These are phyloP conservation scores for Cheilosia pagana DNA, from an alignment of 2,888 invertebrate species.

Conservation along the genomic window DNA sequence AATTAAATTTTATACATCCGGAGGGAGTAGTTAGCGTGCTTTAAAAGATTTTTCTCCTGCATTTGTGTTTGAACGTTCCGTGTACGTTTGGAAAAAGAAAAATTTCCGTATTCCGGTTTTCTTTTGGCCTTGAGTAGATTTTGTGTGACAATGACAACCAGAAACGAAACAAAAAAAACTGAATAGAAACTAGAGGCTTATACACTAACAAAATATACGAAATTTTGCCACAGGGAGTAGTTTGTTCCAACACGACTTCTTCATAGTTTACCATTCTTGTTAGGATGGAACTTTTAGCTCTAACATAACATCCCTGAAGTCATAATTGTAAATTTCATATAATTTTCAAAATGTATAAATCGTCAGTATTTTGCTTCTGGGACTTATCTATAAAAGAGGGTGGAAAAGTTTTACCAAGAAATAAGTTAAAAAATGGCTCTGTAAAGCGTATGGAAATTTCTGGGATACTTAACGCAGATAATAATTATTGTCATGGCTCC, in stretches of 20 bases:
- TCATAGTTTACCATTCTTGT: conserved; percentile 45
- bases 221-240: conserved; percentile 59
- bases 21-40: conserved; percentile 55
- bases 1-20: conserved; percentile 68
- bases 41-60: conserved; percentile 53
- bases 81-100: conserved; percentile 30
- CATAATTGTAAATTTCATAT: conserved; percentile 41
- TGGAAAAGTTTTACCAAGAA: conserved; percentile 3
- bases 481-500: conserved; percentile 9
- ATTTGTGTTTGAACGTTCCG: conserved; percentile 44
- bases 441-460: neutral
- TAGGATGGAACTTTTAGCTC: conserved; percentile 29
- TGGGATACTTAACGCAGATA: neutral
- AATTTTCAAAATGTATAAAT: conserved; percentile 42
- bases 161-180: conserved; percentile 17
- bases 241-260: conserved; percentile 46
- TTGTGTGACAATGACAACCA: conserved; percentile 33
- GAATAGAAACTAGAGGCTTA: conserved; percentile 18
- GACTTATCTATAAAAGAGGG: conserved; percentile 34
- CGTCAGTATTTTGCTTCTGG: conserved; percentile 43
- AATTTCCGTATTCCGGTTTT: conserved; percentile 35
- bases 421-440: neutral
- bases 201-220: conserved; percentile 18
- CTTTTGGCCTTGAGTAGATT: conserved; percentile 39
- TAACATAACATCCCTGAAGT: conserved; percentile 44